Evolutionary conservation across 1,140 invertebrate genomes (phyloP), one percentile per base, ranked within the genome.

Genomic region (Drosophila malerkotliana): DNA sequence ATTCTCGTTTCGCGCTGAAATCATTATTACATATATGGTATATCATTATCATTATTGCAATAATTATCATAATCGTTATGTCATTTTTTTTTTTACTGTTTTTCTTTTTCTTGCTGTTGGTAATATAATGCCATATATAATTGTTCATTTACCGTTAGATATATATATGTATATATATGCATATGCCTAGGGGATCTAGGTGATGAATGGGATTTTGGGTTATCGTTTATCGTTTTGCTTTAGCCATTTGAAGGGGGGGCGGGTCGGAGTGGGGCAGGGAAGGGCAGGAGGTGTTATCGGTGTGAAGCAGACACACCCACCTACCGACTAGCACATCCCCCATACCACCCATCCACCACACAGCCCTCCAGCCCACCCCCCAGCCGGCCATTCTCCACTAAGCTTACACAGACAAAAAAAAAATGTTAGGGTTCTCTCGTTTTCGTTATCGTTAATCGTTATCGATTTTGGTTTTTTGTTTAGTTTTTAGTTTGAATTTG

Each of bases 111-210:
- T 44, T 44, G 56, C 53, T 78, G 72, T 76, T 45, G 71, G 71
- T 82, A 78, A 66, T 85, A 79, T 84, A 77, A 72, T 85, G 77
- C 72, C 81, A 87, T 81, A 77, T 84, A 85, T 81, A 81, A 87
- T 85, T 77, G 73, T 81, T 77, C 66, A 52, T 67, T 61, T 74
- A 62, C 69, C 54, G 59, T 58, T 55, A 52, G 52, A 60, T 62
- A 72, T 58, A 66, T 47, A 44, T 59, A 69, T 51, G 48, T 67
- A 56, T 66, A 76, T 62, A 76, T 81, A 77, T 60, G 61, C 58
- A 68, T 81, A 82, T 60, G 73, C 62, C 71, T 82, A 81, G 60
- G 78, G 69, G 58, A 61, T 52, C 45, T 61, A 59, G 68, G 66
- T 66, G 51, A 63, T 60, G 61, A 60, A 45, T 45, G 63, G 64